Percentiles rank a stretch among this genome's conserved stretches.
Evolutionary conservation across 2,888 invertebrate genomes (phyloP).

Genomic region (Salticus scenicus): DNA sequence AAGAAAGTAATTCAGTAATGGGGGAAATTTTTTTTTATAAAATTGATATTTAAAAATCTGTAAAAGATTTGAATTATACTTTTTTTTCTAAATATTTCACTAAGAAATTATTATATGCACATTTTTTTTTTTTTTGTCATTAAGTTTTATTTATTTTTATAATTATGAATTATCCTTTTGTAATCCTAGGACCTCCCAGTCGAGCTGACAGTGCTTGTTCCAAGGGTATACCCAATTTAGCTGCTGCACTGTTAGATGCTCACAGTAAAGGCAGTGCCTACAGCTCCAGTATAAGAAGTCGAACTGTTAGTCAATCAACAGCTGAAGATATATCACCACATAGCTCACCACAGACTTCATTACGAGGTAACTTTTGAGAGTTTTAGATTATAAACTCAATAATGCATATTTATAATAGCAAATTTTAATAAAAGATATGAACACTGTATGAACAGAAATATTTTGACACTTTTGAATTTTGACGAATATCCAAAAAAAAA

Average conservation of each 20-base stretch:
- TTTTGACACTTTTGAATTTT: too few species aligned
- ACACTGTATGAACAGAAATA: too few species aligned
- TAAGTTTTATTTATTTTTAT: neutral
- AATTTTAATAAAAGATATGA: too few species aligned
- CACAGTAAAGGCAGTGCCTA: constrained; percentile 65
- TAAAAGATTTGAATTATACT: too few species aligned
- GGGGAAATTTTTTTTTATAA: too few species aligned
- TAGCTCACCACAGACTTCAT: constrained; percentile 62
- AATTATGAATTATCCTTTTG: neutral
- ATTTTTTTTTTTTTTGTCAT: neutral
- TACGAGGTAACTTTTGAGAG: constrained; percentile 34
- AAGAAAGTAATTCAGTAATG: too few species aligned
- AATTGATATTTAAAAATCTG: too few species aligned
- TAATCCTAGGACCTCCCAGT: constrained; percentile 53
- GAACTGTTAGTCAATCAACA: constrained; percentile 64
- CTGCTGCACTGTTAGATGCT: constrained; percentile 79
- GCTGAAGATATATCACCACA: constrained; percentile 60
- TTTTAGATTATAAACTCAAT: too few species aligned
- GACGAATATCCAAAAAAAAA: too few species aligned
- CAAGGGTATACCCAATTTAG: constrained; percentile 77
- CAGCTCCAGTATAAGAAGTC: constrained; percentile 56
- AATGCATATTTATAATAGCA: too few species aligned
- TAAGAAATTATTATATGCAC: too few species aligned
- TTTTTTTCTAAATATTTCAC: too few species aligned
- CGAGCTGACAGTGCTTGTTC: constrained; percentile 57